Evolutionary conservation across 2,888 invertebrate species (phyloP), one percentile per base, ranked within the genome.

Genomic region (Zaprionus bogoriensis): DNA sequence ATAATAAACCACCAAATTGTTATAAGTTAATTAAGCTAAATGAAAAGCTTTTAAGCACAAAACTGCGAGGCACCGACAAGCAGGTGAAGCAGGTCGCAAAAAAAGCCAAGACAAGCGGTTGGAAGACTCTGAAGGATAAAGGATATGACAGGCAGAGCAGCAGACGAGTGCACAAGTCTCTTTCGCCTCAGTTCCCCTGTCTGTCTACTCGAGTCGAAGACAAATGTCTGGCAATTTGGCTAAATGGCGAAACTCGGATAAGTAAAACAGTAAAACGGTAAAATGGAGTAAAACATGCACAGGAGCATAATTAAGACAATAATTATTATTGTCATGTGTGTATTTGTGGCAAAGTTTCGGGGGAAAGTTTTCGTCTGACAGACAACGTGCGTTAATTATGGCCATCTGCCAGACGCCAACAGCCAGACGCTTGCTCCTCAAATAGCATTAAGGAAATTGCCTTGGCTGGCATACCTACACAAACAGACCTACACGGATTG

Each of bases 21-120:
- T 84, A 77, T 87, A 82, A 87, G 85, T 84, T 87, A 84, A 87
- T 84, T 84, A 87, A 87, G 83, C 68, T 74, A 87, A 87, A 87
- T 76, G 87, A 87, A 82, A 84, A 82, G 80, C 87, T 85, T 80
- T 87, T 82, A 71, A 79, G 77, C 80, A 75, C 22, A 50, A n/a
- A 60, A 67, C 61, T 62, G 48, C 55, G 38, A 39, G 51, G 41
- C 61, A 36, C 10, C 57, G 48, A 39, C 48, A 60, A 57, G 70
- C n/a, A 61, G 62, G 62, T 46, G 46, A 52, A 12, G 10, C 9
- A 17, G 4, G 5, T 9, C 3, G 4, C 17, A 41, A 20, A 20
- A 22, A n/a, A 22, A 44, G 14, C 12, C 20, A 10, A 38, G 55
- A 47, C 60, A 86, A 72, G 65, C 66, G 66, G 65, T 60, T 50